Base-by-base conservation (phyloP, 1,140 invertebrate genomes). In the Mya arenaria region DNA sequence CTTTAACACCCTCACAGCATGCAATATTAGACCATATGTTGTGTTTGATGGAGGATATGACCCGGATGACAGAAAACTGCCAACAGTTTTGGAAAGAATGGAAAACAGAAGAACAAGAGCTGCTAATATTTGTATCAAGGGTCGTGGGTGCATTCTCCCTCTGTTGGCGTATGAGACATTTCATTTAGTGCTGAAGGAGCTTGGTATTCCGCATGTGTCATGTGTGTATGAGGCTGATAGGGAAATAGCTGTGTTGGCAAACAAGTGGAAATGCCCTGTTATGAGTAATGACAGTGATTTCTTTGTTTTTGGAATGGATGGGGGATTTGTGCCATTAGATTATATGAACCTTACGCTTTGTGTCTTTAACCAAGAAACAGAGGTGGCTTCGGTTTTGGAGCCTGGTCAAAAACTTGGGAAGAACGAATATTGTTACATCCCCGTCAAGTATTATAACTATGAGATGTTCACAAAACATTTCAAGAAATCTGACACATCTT, bases 211-310 rank as follows among this genome's bases (percentile, higher is more conserved):
- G 39, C 94, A 95, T 84, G 95, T 95, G 25, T 94, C 96, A 69
- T 96, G 96, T 89, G 94, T 96, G 74, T 97, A 96, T 92, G 97
- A 98, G 93, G 97, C 97, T 52, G 97, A 98, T 92, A 94, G 95
- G 84, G 95, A 97, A 88, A 95, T 98, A 72, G 96, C 96, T 1
- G 95, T 95, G 0, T 87, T 98, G 66, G 96, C 97, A 0, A 95
- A 95, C 83, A 93, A 95, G 66, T 93, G 97, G 5, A 93, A 96
- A 39, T 98, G 97, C 87, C 97, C 97, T 4, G 95, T 98, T 15
- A 87, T 98, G 0, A 97, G 96, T 89, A 96, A 96, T 85, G 97
- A 98, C 92, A 98, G 97, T 1, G 97, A 98, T 93, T 98, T 97
- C 93, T 98, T 95, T 90, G 95, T 98, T 68, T 97, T 96, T 92